Percentiles rank a stretch among this genome's conserved stretches.
These are phyloP conservation scores for Dorcus parallelipipedus DNA, from an alignment of 2,888 invertebrate species.

Conservation along the genomic window DNA sequence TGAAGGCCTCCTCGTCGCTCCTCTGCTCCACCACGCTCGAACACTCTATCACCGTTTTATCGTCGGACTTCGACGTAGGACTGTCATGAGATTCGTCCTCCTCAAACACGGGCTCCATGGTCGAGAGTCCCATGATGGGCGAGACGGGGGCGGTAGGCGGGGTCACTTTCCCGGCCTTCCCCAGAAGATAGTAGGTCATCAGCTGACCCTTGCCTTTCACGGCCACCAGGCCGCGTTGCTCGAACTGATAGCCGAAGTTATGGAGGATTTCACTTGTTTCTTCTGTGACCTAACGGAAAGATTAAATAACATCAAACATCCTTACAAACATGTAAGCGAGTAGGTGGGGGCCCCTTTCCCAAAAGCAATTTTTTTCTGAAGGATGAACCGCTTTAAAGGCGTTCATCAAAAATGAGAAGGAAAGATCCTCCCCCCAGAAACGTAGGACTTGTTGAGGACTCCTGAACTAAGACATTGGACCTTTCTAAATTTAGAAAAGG, in stretches of 20 bases:
- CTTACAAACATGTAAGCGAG: too few species aligned
- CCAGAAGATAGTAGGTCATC: constrained; percentile 88
- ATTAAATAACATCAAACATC: background rate
- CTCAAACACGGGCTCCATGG: constrained; percentile 48
- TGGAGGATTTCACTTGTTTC: constrained; percentile 89
- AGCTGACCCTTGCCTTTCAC: constrained; percentile 97
- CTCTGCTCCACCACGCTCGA: constrained; percentile 29
- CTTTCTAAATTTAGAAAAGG: too few species aligned
- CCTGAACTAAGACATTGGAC: too few species aligned
- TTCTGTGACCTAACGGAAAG: constrained; percentile 75
- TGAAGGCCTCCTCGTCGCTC: constrained; percentile 41
- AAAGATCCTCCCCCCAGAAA: too few species aligned
- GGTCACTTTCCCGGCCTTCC: constrained; percentile 51
- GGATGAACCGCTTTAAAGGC: too few species aligned
- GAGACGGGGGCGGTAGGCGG: constrained; percentile 45
- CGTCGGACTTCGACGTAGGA: constrained; percentile 45
- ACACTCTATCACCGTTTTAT: constrained; percentile 45
- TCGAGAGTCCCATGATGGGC: constrained; percentile 31
- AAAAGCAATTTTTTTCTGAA: too few species aligned
- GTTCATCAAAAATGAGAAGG: too few species aligned
- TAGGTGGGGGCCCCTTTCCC: too few species aligned
- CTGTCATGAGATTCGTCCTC: constrained; percentile 48
- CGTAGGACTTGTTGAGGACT: too few species aligned
- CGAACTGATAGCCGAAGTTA: constrained; percentile 87
- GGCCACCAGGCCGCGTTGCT: constrained; percentile 89